Evolutionary conservation across 30 jellyfish, hydroid and myxozoan species (phyloP), one percentile per base, ranked within the genome.

Genomic region (Hydractinia symbiolongicarpus): DNA sequence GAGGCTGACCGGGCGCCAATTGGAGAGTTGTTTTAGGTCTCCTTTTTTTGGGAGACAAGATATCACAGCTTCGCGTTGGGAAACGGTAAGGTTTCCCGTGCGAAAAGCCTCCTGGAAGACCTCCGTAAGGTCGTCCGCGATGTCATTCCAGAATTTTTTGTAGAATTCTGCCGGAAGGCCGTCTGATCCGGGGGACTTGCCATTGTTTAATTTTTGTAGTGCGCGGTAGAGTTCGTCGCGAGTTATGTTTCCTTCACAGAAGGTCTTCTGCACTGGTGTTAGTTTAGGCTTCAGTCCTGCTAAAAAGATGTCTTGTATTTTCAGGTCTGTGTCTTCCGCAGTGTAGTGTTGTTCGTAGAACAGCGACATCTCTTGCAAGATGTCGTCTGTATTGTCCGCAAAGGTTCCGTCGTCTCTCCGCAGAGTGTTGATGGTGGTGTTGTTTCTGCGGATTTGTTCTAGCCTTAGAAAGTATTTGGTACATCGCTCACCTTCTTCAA

Each of bases 1-100:
- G 7, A 62, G 73, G 30, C 50, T 15, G 16, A 62, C 9, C 16
- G 73, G 73, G 5, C 73, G 73, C 73, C 73, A 62, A 62, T 62
- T 62, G 73, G 16, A 15, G 5, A 62, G 16, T 40, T 62, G 16
- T 5, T 62, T 50, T 5, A 50, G 16, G 30, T 62, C 73, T 15
- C 9, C 73, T 62, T 62, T 57, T 62, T 62, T 62, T 6, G 16
- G 73, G 30, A 62, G 16, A 62, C 68, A 57, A 57, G 68, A 57
- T 9, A 57, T 57, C 13, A 57, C n/a, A n/a, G 73, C 5, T 9
- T 62, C 9, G 16, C 30, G 16, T 62, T 62, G 73, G 16, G 73
- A 15, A 5, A 50, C 7, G 5, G 73, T 5, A 5, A 62, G 9
- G 5, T 40, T 62, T 62, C 73, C 73, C 5, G 5, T 7, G 16